Conservation (phyloP, 2,888 invertebrate genomes). For the Norana najaformis region DNA sequence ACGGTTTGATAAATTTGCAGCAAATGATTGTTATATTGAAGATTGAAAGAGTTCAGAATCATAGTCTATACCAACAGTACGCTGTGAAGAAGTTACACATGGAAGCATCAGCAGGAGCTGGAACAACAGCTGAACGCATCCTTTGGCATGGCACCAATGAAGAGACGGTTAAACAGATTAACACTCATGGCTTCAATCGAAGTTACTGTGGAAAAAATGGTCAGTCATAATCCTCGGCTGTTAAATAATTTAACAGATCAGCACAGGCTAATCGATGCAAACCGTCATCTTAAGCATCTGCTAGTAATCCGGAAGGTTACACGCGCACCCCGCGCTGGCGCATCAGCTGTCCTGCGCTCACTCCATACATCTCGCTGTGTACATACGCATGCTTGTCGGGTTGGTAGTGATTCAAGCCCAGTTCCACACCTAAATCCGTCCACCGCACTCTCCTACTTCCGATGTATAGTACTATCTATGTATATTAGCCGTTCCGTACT, state of each 20-base stretch:
- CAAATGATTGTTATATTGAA: neutral
- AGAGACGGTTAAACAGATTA: conserved; percentile 41
- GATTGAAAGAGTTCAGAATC: conserved; percentile 35
- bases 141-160: conserved; percentile 48
- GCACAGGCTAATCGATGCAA: neutral
- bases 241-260: neutral
- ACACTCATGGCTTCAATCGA: conserved; percentile 47
- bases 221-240: conserved; percentile 30
- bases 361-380: no score
- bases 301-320: no score
- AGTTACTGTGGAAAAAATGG: conserved; percentile 48
- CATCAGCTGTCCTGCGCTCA: no score
- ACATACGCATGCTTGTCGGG: no score
- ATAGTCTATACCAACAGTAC: conserved; percentile 30
- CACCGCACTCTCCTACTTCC: no score
- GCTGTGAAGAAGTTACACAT: conserved; percentile 24
- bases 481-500: no score
- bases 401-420: no score
- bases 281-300: no score
- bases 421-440: no score
- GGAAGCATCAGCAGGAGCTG: conserved; percentile 35
- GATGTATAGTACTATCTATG: no score
- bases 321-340: no score
- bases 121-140: conserved; percentile 16
- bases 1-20: neutral